These are phyloP conservation scores for Falcunculus frontatus DNA, from an alignment of 2,113 vertebrate genomes.

Conservation along the genomic window DNA sequence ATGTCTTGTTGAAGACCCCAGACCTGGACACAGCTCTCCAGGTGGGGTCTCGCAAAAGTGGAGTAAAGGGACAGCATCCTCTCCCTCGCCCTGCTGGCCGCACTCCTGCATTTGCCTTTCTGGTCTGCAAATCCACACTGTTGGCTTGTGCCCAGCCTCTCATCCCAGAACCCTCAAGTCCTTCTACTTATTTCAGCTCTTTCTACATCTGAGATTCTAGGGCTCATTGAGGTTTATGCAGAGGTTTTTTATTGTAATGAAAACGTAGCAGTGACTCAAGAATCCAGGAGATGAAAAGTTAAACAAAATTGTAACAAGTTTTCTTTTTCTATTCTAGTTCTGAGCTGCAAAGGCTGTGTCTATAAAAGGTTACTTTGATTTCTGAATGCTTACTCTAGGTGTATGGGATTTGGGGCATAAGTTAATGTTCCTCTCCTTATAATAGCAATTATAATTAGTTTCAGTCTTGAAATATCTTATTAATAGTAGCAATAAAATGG, in stretches of 20 bases:
- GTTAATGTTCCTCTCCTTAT: neutral
- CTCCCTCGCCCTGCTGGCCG: accelerated
- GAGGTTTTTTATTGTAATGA: neutral
- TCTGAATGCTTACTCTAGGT: neutral
- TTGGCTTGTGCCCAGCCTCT: neutral
- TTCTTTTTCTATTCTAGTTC: neutral
- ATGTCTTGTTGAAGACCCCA: neutral
- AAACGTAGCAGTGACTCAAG: neutral
- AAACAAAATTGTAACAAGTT: neutral
- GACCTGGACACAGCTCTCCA: neutral
- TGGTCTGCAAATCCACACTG: neutral
- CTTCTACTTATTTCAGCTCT: neutral
- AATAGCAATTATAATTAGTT: neutral
- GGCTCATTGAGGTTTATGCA: neutral
- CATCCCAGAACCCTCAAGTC: neutral
- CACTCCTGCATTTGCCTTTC: neutral
- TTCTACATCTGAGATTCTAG: neutral
- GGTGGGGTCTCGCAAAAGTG: neutral
- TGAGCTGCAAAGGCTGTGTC: neutral
- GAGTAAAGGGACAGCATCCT: neutral
- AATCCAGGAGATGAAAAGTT: neutral
- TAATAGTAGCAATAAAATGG: neutral
- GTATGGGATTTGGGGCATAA: neutral
- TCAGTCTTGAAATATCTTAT: neutral
- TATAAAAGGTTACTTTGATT: neutral